Conservation (phyloP, 2,888 invertebrate genomes). For the Beris morrisii region DNA sequence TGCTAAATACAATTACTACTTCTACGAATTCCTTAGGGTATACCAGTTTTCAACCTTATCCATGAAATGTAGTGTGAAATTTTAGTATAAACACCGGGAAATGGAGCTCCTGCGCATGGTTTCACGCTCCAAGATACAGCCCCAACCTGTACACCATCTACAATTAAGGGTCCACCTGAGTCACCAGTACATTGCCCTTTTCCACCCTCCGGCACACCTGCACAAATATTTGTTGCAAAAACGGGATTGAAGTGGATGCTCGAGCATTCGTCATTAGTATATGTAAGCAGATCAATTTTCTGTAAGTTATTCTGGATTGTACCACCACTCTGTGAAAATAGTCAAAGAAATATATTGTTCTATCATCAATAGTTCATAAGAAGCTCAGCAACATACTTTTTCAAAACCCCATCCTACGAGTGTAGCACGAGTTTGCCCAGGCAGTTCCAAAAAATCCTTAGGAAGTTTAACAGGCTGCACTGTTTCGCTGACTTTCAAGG, state of each 20-base stretch:
- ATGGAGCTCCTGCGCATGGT: conserved; percentile 54
- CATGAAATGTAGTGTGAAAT: conserved; percentile 52
- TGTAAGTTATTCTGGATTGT: conserved; percentile 50
- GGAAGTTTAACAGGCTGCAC: conserved; percentile 48
- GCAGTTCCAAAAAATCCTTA: conserved; percentile 33
- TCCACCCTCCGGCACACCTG: conserved; percentile 56
- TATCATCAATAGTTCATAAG: background rate
- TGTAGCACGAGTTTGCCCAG: conserved; percentile 43
- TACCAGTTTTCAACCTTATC: conserved; percentile 41
- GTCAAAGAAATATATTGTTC: background rate
- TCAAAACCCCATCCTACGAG: conserved; percentile 52
- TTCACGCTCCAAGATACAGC: conserved; percentile 58
- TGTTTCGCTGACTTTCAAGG: conserved; percentile 44
- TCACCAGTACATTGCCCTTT: conserved; percentile 57
- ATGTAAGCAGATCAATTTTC: conserved; percentile 52
- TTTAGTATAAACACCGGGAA: conserved; percentile 57
- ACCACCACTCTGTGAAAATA: conserved; percentile 42
- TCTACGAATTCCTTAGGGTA: background rate
- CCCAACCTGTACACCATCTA: conserved; percentile 52
- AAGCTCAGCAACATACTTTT: conserved; percentile 40
- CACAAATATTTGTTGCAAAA: conserved; percentile 55
- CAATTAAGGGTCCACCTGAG: conserved; percentile 57
- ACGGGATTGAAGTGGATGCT: conserved; percentile 46
- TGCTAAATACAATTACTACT: too few species aligned
- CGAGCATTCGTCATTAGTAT: conserved; percentile 52